Percentiles rank a stretch among this genome's conserved stretches.
phyloP scores from a whole-genome alignment of 2,888 invertebrate species.

The Cephus pulcher region DNA sequence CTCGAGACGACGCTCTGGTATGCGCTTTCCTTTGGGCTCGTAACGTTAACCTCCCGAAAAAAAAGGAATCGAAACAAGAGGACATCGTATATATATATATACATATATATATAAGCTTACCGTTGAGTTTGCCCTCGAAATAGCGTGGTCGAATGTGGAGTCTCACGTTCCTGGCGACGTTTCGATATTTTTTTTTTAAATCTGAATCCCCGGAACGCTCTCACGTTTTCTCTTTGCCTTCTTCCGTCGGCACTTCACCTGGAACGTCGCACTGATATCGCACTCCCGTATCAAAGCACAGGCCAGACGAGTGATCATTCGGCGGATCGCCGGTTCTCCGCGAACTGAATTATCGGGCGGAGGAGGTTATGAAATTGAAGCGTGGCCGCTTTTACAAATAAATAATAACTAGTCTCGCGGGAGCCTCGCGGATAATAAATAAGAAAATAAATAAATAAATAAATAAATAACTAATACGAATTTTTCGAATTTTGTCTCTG shows the following conservation, averaged over 20 bases:
- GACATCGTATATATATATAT: not conserved
- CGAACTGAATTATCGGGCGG: not conserved
- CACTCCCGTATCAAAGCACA: not conserved
- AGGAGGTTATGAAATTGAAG: not conserved
- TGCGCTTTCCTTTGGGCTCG: not conserved
- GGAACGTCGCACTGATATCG: slow-evolving; percentile 19
- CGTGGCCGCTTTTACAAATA: not conserved
- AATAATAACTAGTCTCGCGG: not conserved
- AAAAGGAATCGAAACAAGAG: slow-evolving; percentile 20
- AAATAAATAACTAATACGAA: slow-evolving; percentile 3
- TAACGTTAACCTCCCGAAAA: slow-evolving; percentile 20
- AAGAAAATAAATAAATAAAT: slow-evolving; percentile 12
- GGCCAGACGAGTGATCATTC: not conserved
- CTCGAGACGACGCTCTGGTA: not conserved
- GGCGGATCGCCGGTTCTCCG: not conserved
- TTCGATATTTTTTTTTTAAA: not conserved
- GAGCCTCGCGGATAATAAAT: slow-evolving; percentile 7
- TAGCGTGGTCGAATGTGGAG: slow-evolving; percentile 34
- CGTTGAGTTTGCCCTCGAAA: slow-evolving; percentile 50
- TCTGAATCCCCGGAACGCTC: slow-evolving; percentile 25
- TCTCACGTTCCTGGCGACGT: slow-evolving; percentile 28
- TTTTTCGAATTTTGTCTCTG: not conserved
- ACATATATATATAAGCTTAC: slow-evolving; percentile 33
- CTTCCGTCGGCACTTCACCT: slow-evolving; percentile 1
- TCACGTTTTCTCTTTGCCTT: slow-evolving; percentile 5